A percentile compares a stretch with the other conserved stretches of the same genome.
phyloP scores from a whole-genome alignment of 2,797 vertebrate species.

The Smutsia gigantea region DNA sequence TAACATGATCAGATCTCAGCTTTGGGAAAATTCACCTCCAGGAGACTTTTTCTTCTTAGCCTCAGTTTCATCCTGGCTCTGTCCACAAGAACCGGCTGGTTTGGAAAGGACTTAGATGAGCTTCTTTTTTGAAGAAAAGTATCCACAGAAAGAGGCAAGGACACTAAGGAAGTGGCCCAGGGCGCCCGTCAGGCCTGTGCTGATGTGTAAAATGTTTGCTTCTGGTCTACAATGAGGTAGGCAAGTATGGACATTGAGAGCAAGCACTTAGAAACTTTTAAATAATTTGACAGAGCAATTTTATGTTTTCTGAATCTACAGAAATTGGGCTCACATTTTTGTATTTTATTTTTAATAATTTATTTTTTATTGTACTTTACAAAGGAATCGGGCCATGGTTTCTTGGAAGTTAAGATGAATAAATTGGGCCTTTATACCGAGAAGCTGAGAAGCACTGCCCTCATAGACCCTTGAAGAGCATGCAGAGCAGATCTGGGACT shows the following conservation, averaged over 20 bases:
- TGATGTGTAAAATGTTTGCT: neutral
- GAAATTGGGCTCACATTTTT: neutral
- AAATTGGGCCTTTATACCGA: neutral
- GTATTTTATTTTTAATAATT: neutral
- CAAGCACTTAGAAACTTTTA: neutral
- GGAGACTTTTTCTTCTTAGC: neutral
- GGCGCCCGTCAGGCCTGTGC: neutral
- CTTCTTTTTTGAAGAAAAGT: neutral
- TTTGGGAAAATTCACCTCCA: neutral
- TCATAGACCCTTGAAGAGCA: neutral
- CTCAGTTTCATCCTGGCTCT: neutral
- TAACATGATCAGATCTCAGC: neutral
- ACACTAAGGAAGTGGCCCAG: neutral
- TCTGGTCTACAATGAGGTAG: neutral
- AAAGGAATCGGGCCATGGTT: neutral
- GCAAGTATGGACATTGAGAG: neutral
- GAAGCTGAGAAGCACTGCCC: neutral
- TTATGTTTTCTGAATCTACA: neutral
- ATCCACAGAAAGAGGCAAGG: neutral
- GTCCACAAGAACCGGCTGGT: neutral
- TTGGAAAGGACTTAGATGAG: neutral
- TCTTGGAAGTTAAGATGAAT: neutral
- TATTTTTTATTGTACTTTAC: neutral
- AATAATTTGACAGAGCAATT: neutral
- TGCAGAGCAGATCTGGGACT: neutral